These are phyloP conservation scores for Heliconius eleuchia DNA, from an alignment of 1,140 invertebrate genomes.

Conservation along the genomic window DNA sequence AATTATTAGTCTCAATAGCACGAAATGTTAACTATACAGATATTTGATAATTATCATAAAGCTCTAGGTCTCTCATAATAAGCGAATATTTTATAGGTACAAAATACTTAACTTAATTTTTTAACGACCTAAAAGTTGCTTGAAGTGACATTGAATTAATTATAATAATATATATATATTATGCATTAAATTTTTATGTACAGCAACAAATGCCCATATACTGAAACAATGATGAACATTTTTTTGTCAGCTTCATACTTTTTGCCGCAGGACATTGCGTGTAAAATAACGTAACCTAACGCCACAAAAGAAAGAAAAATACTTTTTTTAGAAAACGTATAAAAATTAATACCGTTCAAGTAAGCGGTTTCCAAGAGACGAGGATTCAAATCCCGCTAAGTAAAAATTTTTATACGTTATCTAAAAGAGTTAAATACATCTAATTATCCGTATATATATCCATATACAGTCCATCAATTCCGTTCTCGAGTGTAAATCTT, in stretches of 20 bases:
- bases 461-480: constrained; percentile 6
- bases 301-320: background rate
- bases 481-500: constrained; percentile 16
- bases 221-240: background rate
- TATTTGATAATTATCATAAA: background rate
- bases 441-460: constrained; percentile 5
- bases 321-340: no score
- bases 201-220: background rate
- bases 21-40: no score
- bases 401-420: background rate
- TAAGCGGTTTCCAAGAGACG: no score
- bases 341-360: no score
- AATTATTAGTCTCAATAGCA: no score
- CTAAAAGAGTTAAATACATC: background rate
- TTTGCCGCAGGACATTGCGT: background rate
- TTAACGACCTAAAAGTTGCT: background rate
- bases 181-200: background rate
- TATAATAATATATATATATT: background rate
- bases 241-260: background rate
- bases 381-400: no score
- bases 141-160: background rate
- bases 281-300: background rate
- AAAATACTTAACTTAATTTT: background rate
- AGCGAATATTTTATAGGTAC: background rate
- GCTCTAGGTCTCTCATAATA: background rate